Evolutionary conservation across 2,888 invertebrate genomes (phyloP), one percentile per base, ranked within the genome.

Genomic region (Mythimna lalbum): DNA sequence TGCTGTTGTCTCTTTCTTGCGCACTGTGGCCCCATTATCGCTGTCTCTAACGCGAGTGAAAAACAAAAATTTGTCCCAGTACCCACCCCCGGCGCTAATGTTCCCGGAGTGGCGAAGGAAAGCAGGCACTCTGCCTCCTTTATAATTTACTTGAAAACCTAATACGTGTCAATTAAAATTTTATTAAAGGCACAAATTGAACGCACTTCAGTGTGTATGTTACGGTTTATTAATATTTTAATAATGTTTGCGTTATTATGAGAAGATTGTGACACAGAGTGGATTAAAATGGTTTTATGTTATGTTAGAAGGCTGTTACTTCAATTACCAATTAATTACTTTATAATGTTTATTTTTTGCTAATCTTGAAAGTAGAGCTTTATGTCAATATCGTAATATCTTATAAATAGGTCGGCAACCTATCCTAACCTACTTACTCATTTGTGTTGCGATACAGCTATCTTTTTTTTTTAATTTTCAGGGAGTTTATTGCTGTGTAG

Each of bases 121-220:
- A 88, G 84, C 89, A 88, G 89, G 89, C 88, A 88, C 82, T 83
- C 89, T 88, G 88, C 93, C 93, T 93, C 93, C 92, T 93, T 93
- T 94, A 93, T 93, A 94, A 95, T 94, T 94, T 93, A 92, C 91
- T 93, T 91, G 88, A 90, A 92, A 93, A 93, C 90, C 93, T 95
- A 93, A 95, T 95, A 95, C 92, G 93, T 94, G 94, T 94, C 94
- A 94, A 96, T 96, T 96, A 95, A 93, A 92, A 93, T 92, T 93
- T 93, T 94, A 95, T 94, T 94, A 95, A 92, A 93, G 81, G 75
- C 88, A 84, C 87, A 90, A 91, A 91, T 93, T 88, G 86, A 90
- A 90, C 75, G 85, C 89, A 86, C 93, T 94, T 78, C 73, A 90
- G 81, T 87, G 90, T 90, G 90, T 93, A 90, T 89, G 89, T 89